Conservation (phyloP, 2,113 vertebrate genomes). For the Benitochromis conjunctus region DNA sequence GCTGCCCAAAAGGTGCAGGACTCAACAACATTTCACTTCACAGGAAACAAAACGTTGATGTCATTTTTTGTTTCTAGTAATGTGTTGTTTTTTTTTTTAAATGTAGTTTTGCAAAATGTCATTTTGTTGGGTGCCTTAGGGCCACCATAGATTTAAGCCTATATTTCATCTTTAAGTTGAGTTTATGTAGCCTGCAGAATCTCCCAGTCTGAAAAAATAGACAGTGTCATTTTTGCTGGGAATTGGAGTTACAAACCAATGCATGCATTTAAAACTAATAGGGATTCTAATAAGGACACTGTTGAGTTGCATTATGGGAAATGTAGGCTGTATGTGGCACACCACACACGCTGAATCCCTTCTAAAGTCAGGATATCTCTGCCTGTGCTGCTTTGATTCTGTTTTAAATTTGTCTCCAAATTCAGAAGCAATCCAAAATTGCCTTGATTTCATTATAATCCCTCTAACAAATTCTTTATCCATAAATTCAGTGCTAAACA, state of each 20-base stretch:
- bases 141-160: not conserved
- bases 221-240: not conserved
- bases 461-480: not conserved
- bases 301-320: not conserved
- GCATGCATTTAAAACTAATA: not conserved
- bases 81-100: not conserved
- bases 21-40: not conserved
- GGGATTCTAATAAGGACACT: not conserved
- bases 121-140: not conserved
- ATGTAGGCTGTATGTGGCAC: not conserved
- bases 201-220: not conserved
- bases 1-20: not conserved
- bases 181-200: not conserved
- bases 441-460: not conserved
- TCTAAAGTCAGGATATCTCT: not conserved
- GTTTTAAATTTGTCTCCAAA: not conserved
- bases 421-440: not conserved
- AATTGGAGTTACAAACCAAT: not conserved
- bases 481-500: not conserved
- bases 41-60: not conserved
- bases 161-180: not conserved
- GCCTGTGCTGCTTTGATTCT: not conserved
- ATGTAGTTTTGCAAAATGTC: not conserved
- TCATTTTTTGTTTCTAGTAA: not conserved
- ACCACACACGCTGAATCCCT: rapidly evolving